Conservation (phyloP, 2,888 invertebrate species). For the Herminia tarsipennalis region DNA sequence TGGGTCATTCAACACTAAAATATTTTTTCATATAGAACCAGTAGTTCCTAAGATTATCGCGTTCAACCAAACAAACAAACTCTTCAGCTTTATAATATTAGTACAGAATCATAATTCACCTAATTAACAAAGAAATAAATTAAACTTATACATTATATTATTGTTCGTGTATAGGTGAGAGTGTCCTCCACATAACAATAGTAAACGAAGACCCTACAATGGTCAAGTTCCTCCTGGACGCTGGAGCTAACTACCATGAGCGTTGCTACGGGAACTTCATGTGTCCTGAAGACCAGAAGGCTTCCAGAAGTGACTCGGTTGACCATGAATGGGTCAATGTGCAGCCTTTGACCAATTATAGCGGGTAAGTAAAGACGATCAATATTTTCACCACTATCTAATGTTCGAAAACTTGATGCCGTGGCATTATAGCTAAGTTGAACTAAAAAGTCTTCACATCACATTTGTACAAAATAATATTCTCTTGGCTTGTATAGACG, state of each 20-base stretch:
- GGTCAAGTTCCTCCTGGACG: conserved; percentile 97
- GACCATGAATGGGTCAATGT: conserved; percentile 97
- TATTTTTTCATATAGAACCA: too few species aligned
- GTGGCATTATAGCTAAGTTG: too few species aligned
- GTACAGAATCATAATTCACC: not conserved
- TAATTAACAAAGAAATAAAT: not conserved
- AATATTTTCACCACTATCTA: too few species aligned
- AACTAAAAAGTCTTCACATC: too few species aligned
- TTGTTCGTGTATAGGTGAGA: conserved; percentile 89
- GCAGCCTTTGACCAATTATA: conserved; percentile 92
- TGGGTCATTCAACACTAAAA: too few species aligned
- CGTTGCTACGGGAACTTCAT: conserved; percentile 98
- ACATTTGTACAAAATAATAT: too few species aligned
- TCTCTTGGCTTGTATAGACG: too few species aligned
- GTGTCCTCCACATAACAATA: conserved; percentile 98
- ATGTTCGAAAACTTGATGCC: too few species aligned
- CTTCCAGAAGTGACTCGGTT: conserved; percentile 92
- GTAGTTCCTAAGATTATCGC: too few species aligned
- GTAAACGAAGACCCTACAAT: conserved; percentile 99
- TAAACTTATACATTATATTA: not conserved
- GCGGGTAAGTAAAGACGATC: conserved; percentile 63
- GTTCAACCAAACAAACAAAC: too few species aligned
- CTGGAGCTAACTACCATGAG: conserved; percentile 96
- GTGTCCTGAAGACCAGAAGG: conserved; percentile 99
- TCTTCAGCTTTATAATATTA: too few species aligned